Percentiles rank a stretch among this genome's conserved stretches.
These are phyloP conservation scores for Limnephilus rhombicus DNA, from an alignment of 2,888 invertebrate species.

Conservation along the genomic window DNA sequence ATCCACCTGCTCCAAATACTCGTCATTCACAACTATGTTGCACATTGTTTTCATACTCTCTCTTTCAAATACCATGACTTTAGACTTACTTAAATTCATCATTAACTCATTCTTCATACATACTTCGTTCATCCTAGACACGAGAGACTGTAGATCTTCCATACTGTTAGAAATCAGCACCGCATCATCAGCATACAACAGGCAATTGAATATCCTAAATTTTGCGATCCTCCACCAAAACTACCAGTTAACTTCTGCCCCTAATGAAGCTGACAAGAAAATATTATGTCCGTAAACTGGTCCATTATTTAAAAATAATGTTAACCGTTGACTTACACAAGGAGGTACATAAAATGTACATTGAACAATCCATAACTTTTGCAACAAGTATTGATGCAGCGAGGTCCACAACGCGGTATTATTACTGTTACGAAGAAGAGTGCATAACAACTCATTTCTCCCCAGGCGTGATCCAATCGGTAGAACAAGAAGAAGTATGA, in stretches of 20 bases:
- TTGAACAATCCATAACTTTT: not conserved
- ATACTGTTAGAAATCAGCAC: no score
- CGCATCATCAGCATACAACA: no score
- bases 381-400: not conserved
- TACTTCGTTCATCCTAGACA: no score
- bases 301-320: not conserved
- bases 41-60: no score
- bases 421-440: not conserved
- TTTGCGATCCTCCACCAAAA: not conserved
- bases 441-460: conserved; percentile 10
- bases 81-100: no score
- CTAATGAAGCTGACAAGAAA: not conserved
- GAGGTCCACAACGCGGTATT: not conserved
- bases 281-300: not conserved
- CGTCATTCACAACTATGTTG: no score
- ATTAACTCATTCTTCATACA: no score
- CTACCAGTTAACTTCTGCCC: not conserved
- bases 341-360: not conserved
- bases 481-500: conserved; percentile 5
- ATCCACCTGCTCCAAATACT: no score
- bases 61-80: no score
- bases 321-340: not conserved
- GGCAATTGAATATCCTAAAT: not conserved
- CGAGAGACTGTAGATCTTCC: no score
- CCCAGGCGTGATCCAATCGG: not conserved